phyloP scores from a whole-genome alignment of 1,140 invertebrate genomes.

The Diploscapter pachys region DNA sequence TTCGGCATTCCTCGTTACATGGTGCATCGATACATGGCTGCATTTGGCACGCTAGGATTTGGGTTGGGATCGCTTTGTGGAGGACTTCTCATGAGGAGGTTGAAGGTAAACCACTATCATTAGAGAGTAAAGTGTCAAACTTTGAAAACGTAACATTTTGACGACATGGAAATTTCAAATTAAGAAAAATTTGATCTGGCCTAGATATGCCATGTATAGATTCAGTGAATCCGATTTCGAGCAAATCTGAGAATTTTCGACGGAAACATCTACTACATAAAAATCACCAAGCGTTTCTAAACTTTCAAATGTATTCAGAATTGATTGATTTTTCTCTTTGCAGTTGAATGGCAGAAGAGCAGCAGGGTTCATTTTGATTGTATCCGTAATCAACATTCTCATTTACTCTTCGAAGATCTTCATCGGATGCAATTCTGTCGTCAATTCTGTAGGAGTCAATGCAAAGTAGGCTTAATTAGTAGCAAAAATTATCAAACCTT shows the following conservation, averaged over 20 bases:
- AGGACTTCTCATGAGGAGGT: conserved; percentile 26
- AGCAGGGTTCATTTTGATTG: conserved; percentile 48
- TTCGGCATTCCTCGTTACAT: conserved; percentile 57
- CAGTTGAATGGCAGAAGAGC: conserved; percentile 48
- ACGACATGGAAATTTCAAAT: no score
- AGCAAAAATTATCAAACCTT: no score
- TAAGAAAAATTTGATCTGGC: no score
- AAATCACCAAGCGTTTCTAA: no score
- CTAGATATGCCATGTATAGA: no score
- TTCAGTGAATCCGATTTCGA: no score
- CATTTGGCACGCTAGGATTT: conserved; percentile 56
- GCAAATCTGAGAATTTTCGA: no score
- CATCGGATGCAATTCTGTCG: conserved; percentile 52
- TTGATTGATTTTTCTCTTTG: not conserved
- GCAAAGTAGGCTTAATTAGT: not conserved
- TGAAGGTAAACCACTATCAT: conserved; percentile 21
- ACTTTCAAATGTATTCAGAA: no score
- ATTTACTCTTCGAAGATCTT: conserved; percentile 47
- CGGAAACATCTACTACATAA: no score
- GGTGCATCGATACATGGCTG: conserved; percentile 55
- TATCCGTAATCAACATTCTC: conserved; percentile 44
- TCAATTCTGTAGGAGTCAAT: conserved; percentile 39
- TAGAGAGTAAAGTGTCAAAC: no score
- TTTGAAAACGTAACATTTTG: no score
- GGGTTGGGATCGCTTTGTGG: conserved; percentile 43